phyloP scores from a whole-genome alignment of 2,888 invertebrate genomes.

The Melitaea athalia region DNA sequence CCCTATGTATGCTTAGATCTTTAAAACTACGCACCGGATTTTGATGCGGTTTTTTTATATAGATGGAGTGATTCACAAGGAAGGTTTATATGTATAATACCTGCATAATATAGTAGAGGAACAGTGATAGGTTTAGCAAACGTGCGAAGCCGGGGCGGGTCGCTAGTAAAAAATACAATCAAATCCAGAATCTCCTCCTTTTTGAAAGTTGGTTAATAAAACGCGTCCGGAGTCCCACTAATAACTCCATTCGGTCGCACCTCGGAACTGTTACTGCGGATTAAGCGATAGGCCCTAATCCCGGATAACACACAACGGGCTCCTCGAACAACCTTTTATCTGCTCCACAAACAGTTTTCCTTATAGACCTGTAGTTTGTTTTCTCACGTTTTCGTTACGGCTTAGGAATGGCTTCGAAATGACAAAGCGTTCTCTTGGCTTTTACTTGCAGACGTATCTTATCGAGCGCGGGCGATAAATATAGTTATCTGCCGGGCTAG shows the following conservation, averaged over 20 bases:
- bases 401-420: background rate
- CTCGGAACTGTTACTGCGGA: conserved; percentile 14
- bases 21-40: too few species aligned
- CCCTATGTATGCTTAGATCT: too few species aligned
- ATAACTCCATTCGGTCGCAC: background rate
- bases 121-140: too few species aligned
- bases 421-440: background rate
- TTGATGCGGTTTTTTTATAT: too few species aligned
- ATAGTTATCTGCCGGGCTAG: too few species aligned
- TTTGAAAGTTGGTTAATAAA: too few species aligned
- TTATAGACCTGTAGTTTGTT: conserved; percentile 27
- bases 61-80: too few species aligned
- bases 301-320: conserved; percentile 21
- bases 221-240: background rate
- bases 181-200: too few species aligned
- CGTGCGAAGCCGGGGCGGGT: too few species aligned
- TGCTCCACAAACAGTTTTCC: conserved; percentile 24
- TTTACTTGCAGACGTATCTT: background rate
- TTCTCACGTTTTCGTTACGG: conserved; percentile 10
- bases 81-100: too few species aligned
- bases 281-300: conserved; percentile 13
- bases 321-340: conserved; percentile 12
- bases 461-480: background rate
- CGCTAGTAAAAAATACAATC: too few species aligned
- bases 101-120: too few species aligned